These are phyloP conservation scores for Hirudo medicinalis DNA, from an alignment of 1,140 invertebrate genomes.

Conservation along the genomic window DNA sequence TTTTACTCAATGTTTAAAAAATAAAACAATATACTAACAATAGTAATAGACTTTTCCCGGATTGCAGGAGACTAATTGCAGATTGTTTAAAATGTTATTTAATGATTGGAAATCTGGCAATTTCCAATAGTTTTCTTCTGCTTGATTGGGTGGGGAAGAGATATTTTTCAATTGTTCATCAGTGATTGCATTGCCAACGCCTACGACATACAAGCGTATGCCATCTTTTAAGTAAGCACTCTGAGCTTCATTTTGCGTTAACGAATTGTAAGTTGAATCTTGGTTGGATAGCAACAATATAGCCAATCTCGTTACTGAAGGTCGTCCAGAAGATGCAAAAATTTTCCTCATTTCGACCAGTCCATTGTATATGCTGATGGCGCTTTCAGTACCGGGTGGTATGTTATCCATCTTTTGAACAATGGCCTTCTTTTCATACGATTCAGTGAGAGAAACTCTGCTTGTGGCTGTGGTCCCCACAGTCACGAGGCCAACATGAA, in stretches of 20 bases:
- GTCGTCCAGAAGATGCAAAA: slow-evolving; percentile 24
- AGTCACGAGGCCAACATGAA: slow-evolving; percentile 12
- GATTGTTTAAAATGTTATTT: not conserved
- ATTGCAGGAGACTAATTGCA: slow-evolving; percentile 6
- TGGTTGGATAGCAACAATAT: slow-evolving; percentile 28
- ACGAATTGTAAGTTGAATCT: not conserved
- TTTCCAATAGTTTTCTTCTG: slow-evolving; percentile 18
- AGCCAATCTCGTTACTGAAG: slow-evolving; percentile 32
- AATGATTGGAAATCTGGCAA: not conserved
- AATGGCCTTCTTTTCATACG: not conserved
- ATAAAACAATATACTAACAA: not conserved
- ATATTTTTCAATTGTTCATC: slow-evolving; percentile 17
- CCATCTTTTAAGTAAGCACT: not conserved
- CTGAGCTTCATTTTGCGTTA: slow-evolving; percentile 8
- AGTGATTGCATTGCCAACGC: slow-evolving; percentile 4
- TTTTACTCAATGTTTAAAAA: not conserved
- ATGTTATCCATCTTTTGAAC: not conserved
- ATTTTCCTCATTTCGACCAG: not conserved
- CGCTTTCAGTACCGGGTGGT: not conserved
- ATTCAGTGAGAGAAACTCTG: slow-evolving; percentile 3
- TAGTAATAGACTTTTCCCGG: not conserved
- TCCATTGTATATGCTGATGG: slow-evolving; percentile 6
- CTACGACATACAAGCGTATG: slow-evolving; percentile 12
- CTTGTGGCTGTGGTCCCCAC: slow-evolving; percentile 4
- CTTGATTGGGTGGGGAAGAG: slow-evolving; percentile 15